Percentiles rank a stretch among this genome's conserved stretches.
Evolutionary conservation across 2,113 vertebrate species (phyloP).

Genomic region (Petroica traversi): DNA sequence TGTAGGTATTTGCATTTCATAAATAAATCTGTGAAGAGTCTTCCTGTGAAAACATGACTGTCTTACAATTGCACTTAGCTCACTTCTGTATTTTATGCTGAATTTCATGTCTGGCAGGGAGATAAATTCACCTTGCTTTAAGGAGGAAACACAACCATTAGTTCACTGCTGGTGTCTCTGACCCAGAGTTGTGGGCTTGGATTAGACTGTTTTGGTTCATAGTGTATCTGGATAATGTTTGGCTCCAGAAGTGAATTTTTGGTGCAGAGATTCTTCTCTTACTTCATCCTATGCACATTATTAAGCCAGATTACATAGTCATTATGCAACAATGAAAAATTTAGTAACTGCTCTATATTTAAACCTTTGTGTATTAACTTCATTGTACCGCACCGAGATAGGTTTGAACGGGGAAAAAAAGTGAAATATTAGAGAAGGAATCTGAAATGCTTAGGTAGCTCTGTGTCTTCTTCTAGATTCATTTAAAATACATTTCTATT

Average conservation of each 20-base stretch:
- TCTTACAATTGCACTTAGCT: not conserved
- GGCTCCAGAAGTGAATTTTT: not conserved
- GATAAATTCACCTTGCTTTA: not conserved
- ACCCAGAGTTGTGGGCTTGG: not conserved
- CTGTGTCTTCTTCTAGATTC: not conserved
- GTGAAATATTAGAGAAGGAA: not conserved
- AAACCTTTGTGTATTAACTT: conserved; percentile 38
- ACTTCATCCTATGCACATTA: not conserved
- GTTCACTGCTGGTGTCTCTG: not conserved
- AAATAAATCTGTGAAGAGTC: conserved; percentile 39
- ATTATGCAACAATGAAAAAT: conserved; percentile 29
- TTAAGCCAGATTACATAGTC: conserved; percentile 25
- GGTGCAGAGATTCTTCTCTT: not conserved
- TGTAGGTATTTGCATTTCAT: not conserved
- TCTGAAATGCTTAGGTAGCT: not conserved
- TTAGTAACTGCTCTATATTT: conserved; percentile 36
- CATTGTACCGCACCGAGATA: not conserved
- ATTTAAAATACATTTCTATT: not conserved
- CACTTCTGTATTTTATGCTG: conserved; percentile 7
- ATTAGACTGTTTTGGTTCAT: not conserved
- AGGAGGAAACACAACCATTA: not conserved
- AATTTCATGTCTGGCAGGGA: not conserved
- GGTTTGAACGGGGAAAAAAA: not conserved
- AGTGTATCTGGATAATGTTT: not conserved
- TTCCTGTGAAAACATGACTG: not conserved